Percentiles rank a stretch among this genome's conserved stretches.
Conservation (phyloP, 2,888 invertebrate species). For the Chrysolina oricalcia region DNA sequence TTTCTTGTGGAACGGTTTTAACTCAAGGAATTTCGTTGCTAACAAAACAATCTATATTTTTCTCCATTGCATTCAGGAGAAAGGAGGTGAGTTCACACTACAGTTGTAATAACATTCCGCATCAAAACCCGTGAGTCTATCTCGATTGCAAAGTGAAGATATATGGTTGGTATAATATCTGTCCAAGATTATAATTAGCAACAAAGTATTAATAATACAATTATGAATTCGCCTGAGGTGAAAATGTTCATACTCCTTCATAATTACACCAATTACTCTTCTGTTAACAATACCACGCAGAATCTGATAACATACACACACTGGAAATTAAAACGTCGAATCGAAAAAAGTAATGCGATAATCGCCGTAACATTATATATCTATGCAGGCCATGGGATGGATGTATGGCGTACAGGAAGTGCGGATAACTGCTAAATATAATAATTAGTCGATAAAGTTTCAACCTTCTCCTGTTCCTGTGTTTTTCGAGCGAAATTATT, state of each 20-base stretch:
- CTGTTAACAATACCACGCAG: slow-evolving; percentile 9
- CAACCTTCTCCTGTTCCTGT: slow-evolving; percentile 17
- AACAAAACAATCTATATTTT: too few relatives aligned
- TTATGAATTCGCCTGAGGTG: slow-evolving; percentile 12
- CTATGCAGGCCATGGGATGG: background rate
- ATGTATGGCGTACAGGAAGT: slow-evolving; percentile 38
- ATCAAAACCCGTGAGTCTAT: too few relatives aligned
- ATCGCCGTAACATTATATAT: slow-evolving; percentile 40
- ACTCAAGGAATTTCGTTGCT: too few relatives aligned
- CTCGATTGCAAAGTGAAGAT: too few relatives aligned
- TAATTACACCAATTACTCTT: slow-evolving; percentile 22
- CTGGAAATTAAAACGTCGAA: slow-evolving; percentile 29
- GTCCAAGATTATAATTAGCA: background rate
- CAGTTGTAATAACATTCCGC: too few relatives aligned
- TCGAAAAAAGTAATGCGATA: slow-evolving; percentile 41
- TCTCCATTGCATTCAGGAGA: too few relatives aligned
- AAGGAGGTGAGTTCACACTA: too few relatives aligned
- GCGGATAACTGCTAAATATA: slow-evolving; percentile 36
- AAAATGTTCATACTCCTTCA: background rate
- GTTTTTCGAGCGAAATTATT: background rate
- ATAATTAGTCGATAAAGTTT: slow-evolving; percentile 41
- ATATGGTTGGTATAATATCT: background rate
- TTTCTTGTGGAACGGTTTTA: too few relatives aligned
- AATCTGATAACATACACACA: slow-evolving; percentile 21
- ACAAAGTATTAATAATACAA: slow-evolving; percentile 15